Percentiles rank a stretch among this genome's conserved stretches.
Conservation (phyloP, 2,888 invertebrate species). For the Thera britannica region DNA sequence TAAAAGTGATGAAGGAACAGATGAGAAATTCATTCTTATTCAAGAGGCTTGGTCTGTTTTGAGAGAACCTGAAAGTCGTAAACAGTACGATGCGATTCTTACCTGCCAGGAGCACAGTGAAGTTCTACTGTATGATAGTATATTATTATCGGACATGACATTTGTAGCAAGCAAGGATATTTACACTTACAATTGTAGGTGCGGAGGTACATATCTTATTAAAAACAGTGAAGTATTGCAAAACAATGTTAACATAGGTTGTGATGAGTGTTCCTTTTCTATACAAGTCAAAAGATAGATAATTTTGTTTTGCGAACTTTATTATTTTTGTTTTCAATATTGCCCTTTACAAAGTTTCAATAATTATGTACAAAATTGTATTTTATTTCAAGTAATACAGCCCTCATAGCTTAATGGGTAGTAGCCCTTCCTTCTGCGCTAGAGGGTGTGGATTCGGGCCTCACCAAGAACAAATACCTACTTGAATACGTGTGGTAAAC, state of each 20-base stretch:
- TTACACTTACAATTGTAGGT: slow-evolving; percentile 87
- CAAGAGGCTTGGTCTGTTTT: slow-evolving; percentile 90
- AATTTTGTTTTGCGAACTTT: not conserved
- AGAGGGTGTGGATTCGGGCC: too few relatives aligned
- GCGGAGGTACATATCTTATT: slow-evolving; percentile 87
- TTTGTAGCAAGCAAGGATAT: slow-evolving; percentile 59
- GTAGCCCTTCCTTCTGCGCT: too few relatives aligned
- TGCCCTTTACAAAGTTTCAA: too few relatives aligned
- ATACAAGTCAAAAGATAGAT: slow-evolving; percentile 79
- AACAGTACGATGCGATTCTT: slow-evolving; percentile 87
- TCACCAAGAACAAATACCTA: too few relatives aligned
- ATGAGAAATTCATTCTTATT: slow-evolving; percentile 71
- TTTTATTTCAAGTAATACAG: too few relatives aligned
- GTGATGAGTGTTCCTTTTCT: slow-evolving; percentile 90
- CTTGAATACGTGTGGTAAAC: too few relatives aligned
- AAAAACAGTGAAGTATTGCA: slow-evolving; percentile 47
- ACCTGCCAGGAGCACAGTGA: slow-evolving; percentile 85
- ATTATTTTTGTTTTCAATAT: not conserved
- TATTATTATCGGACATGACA: slow-evolving; percentile 79
- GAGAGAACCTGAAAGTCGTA: slow-evolving; percentile 84
- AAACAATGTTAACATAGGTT: slow-evolving; percentile 81
- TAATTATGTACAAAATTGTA: too few relatives aligned
- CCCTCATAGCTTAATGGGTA: too few relatives aligned
- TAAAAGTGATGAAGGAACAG: slow-evolving; percentile 66
- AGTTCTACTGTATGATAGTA: slow-evolving; percentile 85